Evolutionary conservation across 2,888 invertebrate genomes (phyloP), one percentile per base, ranked within the genome.

Genomic region (Brachyptera risi): DNA sequence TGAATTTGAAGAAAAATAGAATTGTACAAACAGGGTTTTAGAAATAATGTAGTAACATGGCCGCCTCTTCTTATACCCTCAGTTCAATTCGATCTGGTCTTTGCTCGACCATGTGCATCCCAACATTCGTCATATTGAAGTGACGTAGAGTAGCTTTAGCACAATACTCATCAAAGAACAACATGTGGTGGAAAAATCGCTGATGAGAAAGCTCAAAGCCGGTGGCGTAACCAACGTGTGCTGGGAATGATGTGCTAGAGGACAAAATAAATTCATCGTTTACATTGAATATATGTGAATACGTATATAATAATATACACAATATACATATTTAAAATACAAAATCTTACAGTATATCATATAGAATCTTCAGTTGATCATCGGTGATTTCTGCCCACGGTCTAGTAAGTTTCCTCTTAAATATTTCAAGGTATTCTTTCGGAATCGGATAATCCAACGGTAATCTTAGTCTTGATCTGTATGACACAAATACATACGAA

Each of bases 91-190:
- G n/a, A n/a, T n/a, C n/a, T n/a, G 38, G 19, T 15, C 31, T 37
- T 5, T 35, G 49, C 35, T 24, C 31, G 9, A 62, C 21, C 31
- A 59, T 9, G 9, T 42, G 21, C 38, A 66, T 21, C 23, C 37
- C 9, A 19, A 64, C 70, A 59, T 67, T 60, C 19, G 64, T 59
- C 61, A 66, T 68, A 65, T 73, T 71, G 63, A 70, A 73, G 27
- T 68, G 66, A 37, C 69, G 65, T n/a, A 74, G 69, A 63, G 72
- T 69, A 47, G 67, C 65, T 38, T 61, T 61, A 62, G 70, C 67
- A 60, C 73, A 72, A 65, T 71, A 70, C 56, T 74, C 74, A 62
- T 74, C 74, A 56, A 73, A 65, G 54, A 69, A 68, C 21, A 73
- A 61, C 21, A 73, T 65, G 11, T 65, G 62, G 35, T 68, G 66